Evolutionary conservation across 2,113 vertebrate species (phyloP).

Genomic region (Antechinus stuartii): DNA sequence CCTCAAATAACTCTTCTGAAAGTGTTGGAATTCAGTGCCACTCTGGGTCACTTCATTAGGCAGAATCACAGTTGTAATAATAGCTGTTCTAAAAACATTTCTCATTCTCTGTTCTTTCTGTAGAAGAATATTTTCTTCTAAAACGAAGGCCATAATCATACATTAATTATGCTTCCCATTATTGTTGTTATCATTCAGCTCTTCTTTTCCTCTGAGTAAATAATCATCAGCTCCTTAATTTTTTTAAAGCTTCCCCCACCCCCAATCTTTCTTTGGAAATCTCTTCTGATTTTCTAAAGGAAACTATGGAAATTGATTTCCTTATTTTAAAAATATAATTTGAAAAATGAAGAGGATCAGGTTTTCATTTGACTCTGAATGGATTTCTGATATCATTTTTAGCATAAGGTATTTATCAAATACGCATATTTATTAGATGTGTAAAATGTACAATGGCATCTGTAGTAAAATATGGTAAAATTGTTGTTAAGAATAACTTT

Average conservation of each 20-base stretch:
- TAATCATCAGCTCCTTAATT: neutral
- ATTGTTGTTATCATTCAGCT: neutral
- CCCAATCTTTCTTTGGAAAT: neutral
- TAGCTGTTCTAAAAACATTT: neutral
- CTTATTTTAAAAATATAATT: neutral
- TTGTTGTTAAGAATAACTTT: neutral
- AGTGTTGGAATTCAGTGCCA: neutral
- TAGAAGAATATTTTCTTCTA: neutral
- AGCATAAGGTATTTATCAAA: neutral
- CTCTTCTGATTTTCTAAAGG: neutral
- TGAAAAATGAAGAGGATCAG: neutral
- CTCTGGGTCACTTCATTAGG: neutral
- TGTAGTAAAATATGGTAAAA: neutral
- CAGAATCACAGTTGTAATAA: neutral
- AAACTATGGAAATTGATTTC: neutral
- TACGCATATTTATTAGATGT: neutral
- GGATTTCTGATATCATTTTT: neutral
- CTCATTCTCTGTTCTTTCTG: neutral
- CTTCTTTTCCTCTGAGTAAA: neutral
- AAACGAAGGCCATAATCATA: neutral
- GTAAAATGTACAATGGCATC: neutral
- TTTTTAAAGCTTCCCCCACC: neutral
- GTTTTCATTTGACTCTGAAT: neutral
- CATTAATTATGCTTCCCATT: neutral
- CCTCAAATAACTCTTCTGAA: neutral